Percentiles rank a stretch among this genome's conserved stretches.
phyloP scores from a whole-genome alignment of 35 echinoderm and acorn worm species.

The Heliocidaris erythrogramma region DNA sequence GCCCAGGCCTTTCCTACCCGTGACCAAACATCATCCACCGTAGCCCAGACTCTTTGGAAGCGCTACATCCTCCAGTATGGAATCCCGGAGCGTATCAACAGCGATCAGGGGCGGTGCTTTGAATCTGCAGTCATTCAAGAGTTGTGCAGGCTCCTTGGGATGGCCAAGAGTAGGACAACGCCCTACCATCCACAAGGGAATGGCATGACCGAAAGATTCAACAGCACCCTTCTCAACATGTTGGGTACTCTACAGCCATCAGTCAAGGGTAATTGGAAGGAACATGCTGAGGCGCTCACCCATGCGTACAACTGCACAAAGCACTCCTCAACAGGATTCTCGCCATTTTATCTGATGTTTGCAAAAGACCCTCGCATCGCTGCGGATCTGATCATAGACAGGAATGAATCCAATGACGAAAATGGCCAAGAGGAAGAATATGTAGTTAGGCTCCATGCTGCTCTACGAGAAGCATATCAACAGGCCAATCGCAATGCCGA shows the following conservation, averaged over 20 bases:
- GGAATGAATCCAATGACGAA: not conserved
- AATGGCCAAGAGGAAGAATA: not conserved
- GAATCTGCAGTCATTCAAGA: too few species aligned
- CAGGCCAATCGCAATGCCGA: too few species aligned
- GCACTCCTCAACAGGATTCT: constrained; percentile 50
- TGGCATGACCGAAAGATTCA: constrained; percentile 54
- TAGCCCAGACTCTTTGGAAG: constrained; percentile 55
- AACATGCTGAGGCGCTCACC: not conserved
- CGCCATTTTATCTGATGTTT: constrained; percentile 65
- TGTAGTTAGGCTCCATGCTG: not conserved
- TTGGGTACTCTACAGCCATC: constrained; percentile 39
- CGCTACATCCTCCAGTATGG: too few species aligned
- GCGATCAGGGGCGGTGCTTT: too few species aligned
- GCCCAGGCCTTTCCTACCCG: constrained; percentile 38
- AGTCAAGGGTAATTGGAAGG: constrained; percentile 44
- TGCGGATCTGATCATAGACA: constrained; percentile 45
- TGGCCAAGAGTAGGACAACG: constrained; percentile 57
- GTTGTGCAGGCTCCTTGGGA: constrained; percentile 49
- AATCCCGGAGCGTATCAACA: too few species aligned
- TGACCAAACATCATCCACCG: constrained; percentile 64
- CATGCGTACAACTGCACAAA: constrained; percentile 60
- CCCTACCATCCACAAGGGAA: constrained; percentile 69
- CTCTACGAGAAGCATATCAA: not conserved
- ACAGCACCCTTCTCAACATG: constrained; percentile 56
- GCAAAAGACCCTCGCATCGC: constrained; percentile 48